Base-by-base conservation (phyloP, 2,797 vertebrate species). In the Geotrypetes seraphini region DNA sequence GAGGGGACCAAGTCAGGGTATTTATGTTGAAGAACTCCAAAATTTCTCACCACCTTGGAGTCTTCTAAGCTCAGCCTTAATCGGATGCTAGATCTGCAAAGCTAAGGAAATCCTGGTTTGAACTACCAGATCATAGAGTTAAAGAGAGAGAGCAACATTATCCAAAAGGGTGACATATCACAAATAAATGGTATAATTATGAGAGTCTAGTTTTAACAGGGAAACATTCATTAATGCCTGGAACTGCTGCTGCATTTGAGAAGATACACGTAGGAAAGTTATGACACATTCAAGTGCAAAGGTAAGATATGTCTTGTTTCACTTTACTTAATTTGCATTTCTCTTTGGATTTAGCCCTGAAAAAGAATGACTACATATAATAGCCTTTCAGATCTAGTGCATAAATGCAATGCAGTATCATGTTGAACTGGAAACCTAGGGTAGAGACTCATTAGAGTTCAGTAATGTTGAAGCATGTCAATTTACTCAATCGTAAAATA, bases 11-110 rank as follows among this genome's bases (percentile, higher is more conserved):
- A 7, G 19, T 12, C 16, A 12, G 28, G 22, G 7, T 1, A 1
- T 47, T 43, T 60, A 11, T 3, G 7, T 43, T 55, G 50, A 23
- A 17, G 24, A 39, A 47, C 24, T 60, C 54, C 53, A 69, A 45
- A 69, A 83, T 85, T 85, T 88, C 71, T 83, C 73, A 83, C 67
- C 47, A 35, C 50, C 60, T 33, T 69, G 75, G 69, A 56, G 71
- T 52, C 47, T 47, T 29, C 39, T 33, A 45, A 42, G 14, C 47
- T 31, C 21, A 31, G 14, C n/a, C 27, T 1, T 1, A 10, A 28
- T 17, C 6, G 10, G 11, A 2, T 43, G 16, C 7, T 34, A 28
- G 11, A 16, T 7, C 33, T 20, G 6, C 10, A 45, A 34, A 39
- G 16, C 27, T 35, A 15, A n/a, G 17, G 15, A 18, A 38, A 51